Evolutionary conservation across 2,888 invertebrate genomes (phyloP), one percentile per base, ranked within the genome.

Genomic region (Drepanosiphum platanoidis): DNA sequence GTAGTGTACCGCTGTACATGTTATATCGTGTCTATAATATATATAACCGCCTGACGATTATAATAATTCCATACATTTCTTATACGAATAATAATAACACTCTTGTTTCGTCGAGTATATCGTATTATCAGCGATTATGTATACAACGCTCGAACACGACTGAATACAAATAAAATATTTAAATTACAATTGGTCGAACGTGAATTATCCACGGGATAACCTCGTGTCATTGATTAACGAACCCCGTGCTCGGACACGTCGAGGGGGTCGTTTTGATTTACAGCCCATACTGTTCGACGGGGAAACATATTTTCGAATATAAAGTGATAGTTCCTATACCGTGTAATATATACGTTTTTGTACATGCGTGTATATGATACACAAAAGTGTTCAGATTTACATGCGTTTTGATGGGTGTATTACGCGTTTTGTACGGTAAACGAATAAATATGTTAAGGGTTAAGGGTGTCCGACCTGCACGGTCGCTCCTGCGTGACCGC

Each of bases 211-310:
- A 81, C 81, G 30, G 58, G 81, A 70, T 81, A 80, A 80, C 71
- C 30, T 61, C 58, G 81, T 81, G 81, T 81, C 81, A 81, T 81
- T 81, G 81, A 81, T 81, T 81, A 81, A 81, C 81, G 81, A 81
- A 81, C 81, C 71, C 81, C 58, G 71, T n/a, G 42, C 30, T 71
- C 81, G 58, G 81, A 81, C 71, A 81, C 81, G 71, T 81, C 58
- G 52, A 81, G 81, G 81, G 80, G 71, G 71, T 81, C 81, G 81
- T 71, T 71, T 81, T 81, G 81, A 81, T 81, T 81, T 81, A 81
- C 81, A 71, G 22, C 58, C 71, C n/a, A n/a, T 71, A 70, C 36
- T 30, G 81, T 71, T 71, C 36, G 71, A 81, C n/a, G 30, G 71
- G 30, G 71, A 61, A 81, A 72, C 52, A 58, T 52, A 81, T 80